These are phyloP conservation scores for Alectura lathami DNA, from an alignment of 2,113 vertebrate species.

Conservation along the genomic window DNA sequence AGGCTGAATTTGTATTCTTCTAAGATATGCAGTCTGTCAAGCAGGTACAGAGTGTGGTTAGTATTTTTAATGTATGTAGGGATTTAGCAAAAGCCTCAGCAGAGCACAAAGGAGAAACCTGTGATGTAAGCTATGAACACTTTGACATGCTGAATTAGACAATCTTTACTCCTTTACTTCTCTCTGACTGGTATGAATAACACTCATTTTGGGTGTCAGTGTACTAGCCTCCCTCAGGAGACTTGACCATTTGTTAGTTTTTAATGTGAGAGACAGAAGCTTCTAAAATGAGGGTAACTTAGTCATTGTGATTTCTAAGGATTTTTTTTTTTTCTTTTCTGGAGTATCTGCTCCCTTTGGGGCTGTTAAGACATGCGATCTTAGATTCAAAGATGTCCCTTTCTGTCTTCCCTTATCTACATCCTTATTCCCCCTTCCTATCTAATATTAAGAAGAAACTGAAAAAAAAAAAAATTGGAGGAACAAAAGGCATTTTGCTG, in stretches of 20 bases:
- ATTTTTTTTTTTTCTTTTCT: neutral
- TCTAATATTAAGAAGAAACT: neutral
- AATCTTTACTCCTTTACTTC: conserved; percentile 54
- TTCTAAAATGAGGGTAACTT: neutral
- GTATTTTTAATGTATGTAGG: conserved; percentile 75
- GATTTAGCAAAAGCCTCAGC: conserved; percentile 67
- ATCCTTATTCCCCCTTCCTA: neutral
- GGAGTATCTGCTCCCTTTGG: neutral
- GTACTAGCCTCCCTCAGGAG: conserved; percentile 33
- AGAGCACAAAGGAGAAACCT: conserved; percentile 48
- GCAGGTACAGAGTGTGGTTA: conserved; percentile 52
- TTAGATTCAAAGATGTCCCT: neutral
- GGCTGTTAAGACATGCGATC: neutral
- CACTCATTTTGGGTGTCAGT: conserved; percentile 28
- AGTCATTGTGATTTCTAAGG: neutral
- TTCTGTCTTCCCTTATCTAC: neutral
- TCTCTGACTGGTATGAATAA: neutral
- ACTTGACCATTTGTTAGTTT: neutral
- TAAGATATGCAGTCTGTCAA: conserved; percentile 54
- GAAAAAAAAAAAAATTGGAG: neutral
- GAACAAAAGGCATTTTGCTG: neutral
- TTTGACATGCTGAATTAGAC: conserved; percentile 16
- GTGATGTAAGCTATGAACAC: conserved; percentile 45
- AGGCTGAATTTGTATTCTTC: conserved; percentile 71
- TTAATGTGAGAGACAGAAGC: neutral